Evolutionary conservation across 2,888 invertebrate species (phyloP).

Genomic region (Drosophila paranaensis): DNA sequence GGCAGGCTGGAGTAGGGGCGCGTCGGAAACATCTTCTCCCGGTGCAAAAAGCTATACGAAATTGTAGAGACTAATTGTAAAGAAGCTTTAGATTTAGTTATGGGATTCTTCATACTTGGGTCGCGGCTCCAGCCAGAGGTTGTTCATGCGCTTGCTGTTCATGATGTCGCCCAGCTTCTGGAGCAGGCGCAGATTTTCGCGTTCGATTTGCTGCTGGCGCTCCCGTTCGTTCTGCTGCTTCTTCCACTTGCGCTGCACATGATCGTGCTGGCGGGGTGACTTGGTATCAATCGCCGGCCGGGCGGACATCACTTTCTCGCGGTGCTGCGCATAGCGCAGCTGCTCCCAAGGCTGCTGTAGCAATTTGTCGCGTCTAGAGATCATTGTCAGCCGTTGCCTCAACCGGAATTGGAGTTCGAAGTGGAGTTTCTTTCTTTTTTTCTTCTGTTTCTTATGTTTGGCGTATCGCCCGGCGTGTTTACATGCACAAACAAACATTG

Average conservation of each 20-base stretch:
- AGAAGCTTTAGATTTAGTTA: not conserved
- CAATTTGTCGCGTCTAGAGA: slow-evolving; percentile 90
- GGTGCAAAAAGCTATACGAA: slow-evolving; percentile 79
- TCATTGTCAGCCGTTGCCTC: slow-evolving; percentile 85
- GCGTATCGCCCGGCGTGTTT: slow-evolving; percentile 50
- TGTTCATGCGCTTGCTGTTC: slow-evolving; percentile 88
- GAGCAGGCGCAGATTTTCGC: slow-evolving; percentile 89
- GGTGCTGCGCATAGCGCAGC: slow-evolving; percentile 89
- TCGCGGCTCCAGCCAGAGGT: slow-evolving; percentile 88
- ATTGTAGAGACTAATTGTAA: not conserved
- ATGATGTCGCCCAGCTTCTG: slow-evolving; percentile 89
- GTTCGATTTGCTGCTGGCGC: slow-evolving; percentile 87
- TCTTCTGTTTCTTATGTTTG: not conserved
- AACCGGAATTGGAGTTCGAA: slow-evolving; percentile 21
- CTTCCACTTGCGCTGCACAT: slow-evolving; percentile 89
- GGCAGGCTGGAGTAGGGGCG: slow-evolving; percentile 78
- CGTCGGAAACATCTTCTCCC: slow-evolving; percentile 81
- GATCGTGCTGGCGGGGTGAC: slow-evolving; percentile 87
- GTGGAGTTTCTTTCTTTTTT: slow-evolving; percentile 1
- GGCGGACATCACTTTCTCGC: slow-evolving; percentile 88
- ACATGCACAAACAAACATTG: slow-evolving; percentile 61
- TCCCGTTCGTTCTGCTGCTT: slow-evolving; percentile 89
- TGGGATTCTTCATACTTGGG: slow-evolving; percentile 84
- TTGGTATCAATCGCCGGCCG: slow-evolving; percentile 89
- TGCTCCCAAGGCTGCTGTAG: slow-evolving; percentile 90